phyloP scores from a whole-genome alignment of 1,140 invertebrate genomes.

The Tribolium castaneum region DNA sequence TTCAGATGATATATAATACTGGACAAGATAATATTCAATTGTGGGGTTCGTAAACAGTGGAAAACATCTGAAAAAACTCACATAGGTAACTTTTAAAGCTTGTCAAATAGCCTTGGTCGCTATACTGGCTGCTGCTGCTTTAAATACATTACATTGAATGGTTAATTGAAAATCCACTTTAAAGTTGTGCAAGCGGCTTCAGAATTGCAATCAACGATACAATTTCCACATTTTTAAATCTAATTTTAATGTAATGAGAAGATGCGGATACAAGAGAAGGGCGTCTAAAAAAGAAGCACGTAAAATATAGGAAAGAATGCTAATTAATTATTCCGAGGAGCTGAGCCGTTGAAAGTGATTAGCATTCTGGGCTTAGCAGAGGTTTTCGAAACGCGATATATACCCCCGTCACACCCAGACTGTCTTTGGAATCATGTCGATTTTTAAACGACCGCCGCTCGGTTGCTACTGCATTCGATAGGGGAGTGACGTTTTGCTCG shows the following conservation, averaged over 20 bases:
- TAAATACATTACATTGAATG: constrained; percentile 62
- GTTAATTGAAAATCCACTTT: constrained; percentile 64
- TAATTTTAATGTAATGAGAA: constrained; percentile 65
- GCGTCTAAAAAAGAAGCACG: constrained; percentile 59
- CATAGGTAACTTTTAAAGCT: constrained; percentile 30
- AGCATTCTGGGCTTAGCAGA: constrained; percentile 59
- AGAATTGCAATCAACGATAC: constrained; percentile 64
- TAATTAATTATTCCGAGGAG: constrained; percentile 65
- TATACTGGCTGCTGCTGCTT: constrained; percentile 44
- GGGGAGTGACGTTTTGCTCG: constrained; percentile 30
- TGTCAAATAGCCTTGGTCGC: constrained; percentile 44
- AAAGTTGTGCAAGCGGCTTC: constrained; percentile 54
- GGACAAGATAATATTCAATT: constrained; percentile 54
- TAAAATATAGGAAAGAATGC: constrained; percentile 64
- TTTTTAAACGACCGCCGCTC: constrained; percentile 25
- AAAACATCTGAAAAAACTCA: constrained; percentile 25
- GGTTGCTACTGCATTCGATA: constrained; percentile 22
- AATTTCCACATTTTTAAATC: constrained; percentile 66
- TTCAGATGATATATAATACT: constrained; percentile 49
- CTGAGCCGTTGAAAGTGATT: constrained; percentile 60
- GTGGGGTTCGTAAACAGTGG: constrained; percentile 3
- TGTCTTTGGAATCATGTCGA: constrained; percentile 16
- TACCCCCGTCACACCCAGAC: constrained; percentile 45
- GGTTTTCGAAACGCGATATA: constrained; percentile 59
- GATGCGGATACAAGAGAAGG: constrained; percentile 48